A percentile compares a stretch with the other conserved stretches of the same genome.
Evolutionary conservation across 1,140 invertebrate genomes (phyloP).

Genomic region (Oreohelix idahoensis): DNA sequence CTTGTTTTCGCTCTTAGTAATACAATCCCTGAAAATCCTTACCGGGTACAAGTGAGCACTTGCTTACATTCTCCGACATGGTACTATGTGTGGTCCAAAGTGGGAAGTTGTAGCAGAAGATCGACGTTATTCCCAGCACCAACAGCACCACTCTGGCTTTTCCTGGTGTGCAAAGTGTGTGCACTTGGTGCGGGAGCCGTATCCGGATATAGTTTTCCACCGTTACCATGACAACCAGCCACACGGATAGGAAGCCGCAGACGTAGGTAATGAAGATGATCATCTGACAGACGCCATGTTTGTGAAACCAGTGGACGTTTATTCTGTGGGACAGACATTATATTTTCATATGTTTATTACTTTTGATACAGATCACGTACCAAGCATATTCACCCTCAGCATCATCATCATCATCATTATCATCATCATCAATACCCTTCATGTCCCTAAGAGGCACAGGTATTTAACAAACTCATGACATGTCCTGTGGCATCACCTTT

Average conservation of each 20-base stretch:
- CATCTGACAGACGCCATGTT: conserved; percentile 48
- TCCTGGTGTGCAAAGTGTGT: conserved; percentile 55
- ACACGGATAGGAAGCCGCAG: conserved; percentile 69
- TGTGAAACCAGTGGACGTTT: background rate
- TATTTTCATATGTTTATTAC: no score
- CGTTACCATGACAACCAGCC: conserved; percentile 67
- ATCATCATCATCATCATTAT: no score
- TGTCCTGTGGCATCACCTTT: no score
- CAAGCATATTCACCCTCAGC: no score
- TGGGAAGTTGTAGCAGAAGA: conserved; percentile 59
- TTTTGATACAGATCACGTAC: no score
- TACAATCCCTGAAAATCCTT: conserved; percentile 70
- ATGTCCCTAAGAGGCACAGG: no score
- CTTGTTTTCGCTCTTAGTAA: no score
- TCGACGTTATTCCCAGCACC: conserved; percentile 48
- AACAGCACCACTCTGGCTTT: conserved; percentile 56
- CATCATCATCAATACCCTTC: no score
- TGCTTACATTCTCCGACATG: background rate
- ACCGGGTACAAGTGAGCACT: conserved; percentile 64
- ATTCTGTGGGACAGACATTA: background rate
- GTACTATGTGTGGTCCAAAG: conserved; percentile 54
- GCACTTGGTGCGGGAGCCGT: conserved; percentile 60
- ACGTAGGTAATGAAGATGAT: conserved; percentile 66
- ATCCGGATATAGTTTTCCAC: conserved; percentile 65
- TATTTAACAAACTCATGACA: no score